phyloP scores from a whole-genome alignment of 2,888 invertebrate genomes.

The Cataglyphis rosenhaueri region DNA sequence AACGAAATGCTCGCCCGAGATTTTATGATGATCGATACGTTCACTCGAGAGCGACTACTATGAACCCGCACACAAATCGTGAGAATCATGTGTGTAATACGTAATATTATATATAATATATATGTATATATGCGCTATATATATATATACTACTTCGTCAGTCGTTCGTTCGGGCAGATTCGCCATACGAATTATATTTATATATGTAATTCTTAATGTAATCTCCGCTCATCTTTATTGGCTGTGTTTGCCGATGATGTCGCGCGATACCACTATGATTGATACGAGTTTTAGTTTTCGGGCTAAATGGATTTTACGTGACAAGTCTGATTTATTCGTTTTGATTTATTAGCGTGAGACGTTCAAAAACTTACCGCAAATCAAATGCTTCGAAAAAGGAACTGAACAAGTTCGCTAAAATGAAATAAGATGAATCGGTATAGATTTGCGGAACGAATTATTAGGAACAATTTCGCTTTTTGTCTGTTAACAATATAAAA shows the following conservation, averaged over 20 bases:
- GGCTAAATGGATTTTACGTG: slow-evolving; percentile 22
- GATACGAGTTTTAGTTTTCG: slow-evolving; percentile 30
- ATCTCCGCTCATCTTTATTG: slow-evolving; percentile 26
- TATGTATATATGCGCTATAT: slow-evolving; percentile 33
- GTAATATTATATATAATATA: slow-evolving; percentile 6
- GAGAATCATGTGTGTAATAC: slow-evolving; percentile 29
- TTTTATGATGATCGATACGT: slow-evolving; percentile 23
- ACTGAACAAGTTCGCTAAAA: slow-evolving; percentile 22
- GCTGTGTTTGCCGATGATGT: slow-evolving; percentile 28
- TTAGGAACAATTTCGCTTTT: slow-evolving; percentile 43
- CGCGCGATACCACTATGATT: slow-evolving; percentile 23
- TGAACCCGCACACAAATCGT: slow-evolving; percentile 27
- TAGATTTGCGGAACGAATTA: slow-evolving; percentile 20
- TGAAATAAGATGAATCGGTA: slow-evolving; percentile 5
- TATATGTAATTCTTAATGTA: slow-evolving; percentile 44
- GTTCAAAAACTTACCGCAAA: slow-evolving; percentile 27
- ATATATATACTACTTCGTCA: slow-evolving; percentile 49
- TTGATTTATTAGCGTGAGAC: slow-evolving; percentile 41
- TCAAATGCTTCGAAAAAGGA: slow-evolving; percentile 5
- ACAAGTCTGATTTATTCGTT: slow-evolving; percentile 33
- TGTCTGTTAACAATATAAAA: slow-evolving; percentile 13
- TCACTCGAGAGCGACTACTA: slow-evolving; percentile 36
- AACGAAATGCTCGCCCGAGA: slow-evolving; percentile 58
- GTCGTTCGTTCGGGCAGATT: slow-evolving; percentile 58
- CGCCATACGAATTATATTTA: slow-evolving; percentile 43